phyloP scores from a whole-genome alignment of 2,888 invertebrate species.

The Pilophorus perplexus region DNA sequence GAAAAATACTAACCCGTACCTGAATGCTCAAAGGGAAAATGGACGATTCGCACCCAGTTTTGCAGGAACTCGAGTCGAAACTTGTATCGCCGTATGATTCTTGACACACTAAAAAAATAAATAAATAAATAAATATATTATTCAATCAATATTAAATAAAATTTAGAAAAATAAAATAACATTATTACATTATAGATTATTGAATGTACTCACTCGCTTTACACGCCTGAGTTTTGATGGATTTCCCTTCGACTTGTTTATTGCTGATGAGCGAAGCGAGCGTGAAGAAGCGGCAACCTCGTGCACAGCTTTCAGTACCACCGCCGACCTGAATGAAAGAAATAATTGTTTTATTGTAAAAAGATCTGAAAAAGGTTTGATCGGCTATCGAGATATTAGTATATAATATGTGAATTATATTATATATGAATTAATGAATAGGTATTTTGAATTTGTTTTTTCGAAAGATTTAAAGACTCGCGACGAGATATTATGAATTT shows the following conservation, averaged over 20 bases:
- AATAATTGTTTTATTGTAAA: too few relatives aligned
- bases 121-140: background rate
- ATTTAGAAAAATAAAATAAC: background rate
- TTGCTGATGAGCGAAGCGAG: conserved; percentile 40
- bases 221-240: conserved; percentile 39
- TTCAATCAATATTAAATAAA: background rate
- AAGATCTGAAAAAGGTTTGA: too few relatives aligned
- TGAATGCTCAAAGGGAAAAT: conserved; percentile 1
- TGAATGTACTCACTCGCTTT: conserved; percentile 36
- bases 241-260: conserved; percentile 36
- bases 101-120: conserved; percentile 40
- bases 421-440: too few relatives aligned
- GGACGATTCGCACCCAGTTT: conserved; percentile 41
- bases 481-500: too few relatives aligned
- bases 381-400: too few relatives aligned
- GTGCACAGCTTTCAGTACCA: conserved; percentile 43
- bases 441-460: too few relatives aligned
- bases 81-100: conserved; percentile 38
- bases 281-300: conserved; percentile 45
- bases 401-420: too few relatives aligned
- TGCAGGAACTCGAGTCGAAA: conserved; percentile 35
- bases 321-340: conserved; percentile 41
- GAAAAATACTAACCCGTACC: too few relatives aligned
- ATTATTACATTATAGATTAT: background rate
- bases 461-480: too few relatives aligned